Percentiles rank a stretch among this genome's conserved stretches.
These are phyloP conservation scores for Papilio helenus DNA, from an alignment of 1,140 invertebrate genomes.

Conservation along the genomic window DNA sequence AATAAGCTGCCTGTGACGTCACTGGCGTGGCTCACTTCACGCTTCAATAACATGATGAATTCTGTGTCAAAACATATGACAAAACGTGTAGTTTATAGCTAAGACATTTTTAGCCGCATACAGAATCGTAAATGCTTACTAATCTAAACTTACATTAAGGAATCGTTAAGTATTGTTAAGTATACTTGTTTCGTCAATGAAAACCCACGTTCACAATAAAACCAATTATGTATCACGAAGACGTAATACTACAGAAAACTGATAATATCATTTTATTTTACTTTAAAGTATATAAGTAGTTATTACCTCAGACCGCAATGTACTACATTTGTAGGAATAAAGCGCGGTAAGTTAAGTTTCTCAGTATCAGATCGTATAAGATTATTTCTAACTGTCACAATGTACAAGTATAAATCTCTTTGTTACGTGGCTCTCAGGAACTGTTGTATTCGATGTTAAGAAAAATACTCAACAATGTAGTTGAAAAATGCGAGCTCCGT, in stretches of 20 bases:
- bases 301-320: too few species aligned
- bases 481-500: neutral
- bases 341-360: neutral
- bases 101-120: too few species aligned
- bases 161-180: too few species aligned
- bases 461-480: neutral
- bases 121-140: too few species aligned
- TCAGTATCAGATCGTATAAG: neutral
- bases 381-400: slow-evolving; percentile 21
- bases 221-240: too few species aligned
- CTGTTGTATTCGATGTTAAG: neutral
- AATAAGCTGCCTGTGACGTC: slow-evolving; percentile 13
- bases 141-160: too few species aligned
- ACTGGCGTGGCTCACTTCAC: neutral
- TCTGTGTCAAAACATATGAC: neutral
- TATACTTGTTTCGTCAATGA: too few species aligned
- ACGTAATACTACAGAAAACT: too few species aligned
- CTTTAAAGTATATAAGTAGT: too few species aligned
- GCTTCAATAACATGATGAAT: slow-evolving; percentile 13
- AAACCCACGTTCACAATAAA: too few species aligned
- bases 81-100: neutral
- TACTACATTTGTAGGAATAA: neutral
- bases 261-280: too few species aligned
- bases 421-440: neutral
- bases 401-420: slow-evolving; percentile 17